Percentiles rank a stretch among this genome's conserved stretches.
Conservation (phyloP, 2,797 vertebrate genomes). For the Melanotaenia trifasciata region DNA sequence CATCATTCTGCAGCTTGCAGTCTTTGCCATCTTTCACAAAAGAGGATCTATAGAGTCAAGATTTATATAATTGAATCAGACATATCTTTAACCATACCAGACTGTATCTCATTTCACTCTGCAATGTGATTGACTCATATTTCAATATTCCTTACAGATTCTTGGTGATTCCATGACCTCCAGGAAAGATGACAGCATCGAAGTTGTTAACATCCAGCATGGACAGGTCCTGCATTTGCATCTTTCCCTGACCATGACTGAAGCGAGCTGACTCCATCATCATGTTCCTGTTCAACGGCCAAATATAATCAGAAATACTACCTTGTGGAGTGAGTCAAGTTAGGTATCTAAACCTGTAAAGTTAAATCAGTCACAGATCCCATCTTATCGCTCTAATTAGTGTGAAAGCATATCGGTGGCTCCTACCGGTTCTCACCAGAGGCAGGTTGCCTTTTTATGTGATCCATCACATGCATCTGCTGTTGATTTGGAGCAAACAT, state of each 20-base stretch:
- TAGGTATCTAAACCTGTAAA: neutral
- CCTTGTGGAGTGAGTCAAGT: conserved; percentile 41
- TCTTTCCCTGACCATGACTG: conserved; percentile 77
- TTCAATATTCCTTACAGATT: conserved; percentile 76
- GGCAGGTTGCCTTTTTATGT: conserved; percentile 77
- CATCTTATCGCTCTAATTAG: neutral
- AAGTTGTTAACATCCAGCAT: conserved; percentile 81
- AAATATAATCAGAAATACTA: conserved; percentile 56
- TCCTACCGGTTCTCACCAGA: conserved; percentile 80
- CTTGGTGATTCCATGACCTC: conserved; percentile 81
- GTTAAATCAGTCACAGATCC: neutral
- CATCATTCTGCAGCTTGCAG: conserved; percentile 80
- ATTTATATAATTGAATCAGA: conserved; percentile 3
- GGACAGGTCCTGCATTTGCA: conserved; percentile 81
- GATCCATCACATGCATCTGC: conserved; percentile 84
- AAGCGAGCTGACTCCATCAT: conserved; percentile 83
- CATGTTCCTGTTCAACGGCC: conserved; percentile 74
- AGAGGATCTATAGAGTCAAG: conserved; percentile 67
- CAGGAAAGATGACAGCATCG: conserved; percentile 82
- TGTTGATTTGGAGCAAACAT: conserved; percentile 84
- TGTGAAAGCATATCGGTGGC: neutral
- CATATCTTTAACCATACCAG: neutral
- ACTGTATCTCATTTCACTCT: neutral
- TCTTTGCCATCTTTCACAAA: conserved; percentile 83
- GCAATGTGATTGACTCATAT: neutral